Base-by-base conservation (phyloP, 2,113 vertebrate species). In the Hemicordylus capensis region DNA sequence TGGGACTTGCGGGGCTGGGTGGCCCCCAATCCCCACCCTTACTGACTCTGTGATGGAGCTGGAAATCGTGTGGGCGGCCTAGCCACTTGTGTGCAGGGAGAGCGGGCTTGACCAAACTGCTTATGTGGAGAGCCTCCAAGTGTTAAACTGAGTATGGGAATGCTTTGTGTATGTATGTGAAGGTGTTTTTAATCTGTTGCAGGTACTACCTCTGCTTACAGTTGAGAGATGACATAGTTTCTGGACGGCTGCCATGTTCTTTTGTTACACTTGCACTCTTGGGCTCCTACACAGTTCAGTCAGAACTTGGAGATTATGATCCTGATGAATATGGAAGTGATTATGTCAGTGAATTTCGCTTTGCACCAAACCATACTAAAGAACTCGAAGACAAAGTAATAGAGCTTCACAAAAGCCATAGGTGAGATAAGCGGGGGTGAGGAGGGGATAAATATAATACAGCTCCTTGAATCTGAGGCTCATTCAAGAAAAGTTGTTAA, bases 131-230 rank as follows among this genome's bases (percentile, higher is more conserved):
- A n/a, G n/a, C n/a, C n/a, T n/a, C n/a, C n/a, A n/a, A n/a, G n/a
- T n/a, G n/a, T n/a, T n/a, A n/a, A n/a, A n/a, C n/a, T n/a, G n/a
- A n/a, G n/a, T n/a, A n/a, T n/a, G n/a, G 12, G 11, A 51, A 12
- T 51, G 3, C 51, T 54, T 7, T 39, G 12, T 54, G 4, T 34
- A 20, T 61, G 12, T 64, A 9, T 76, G 8, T 54, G 34, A 26
- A 78, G n/a, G 17, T 12, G 10, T 31, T 92, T 44, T 42, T 39
- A 61, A 31, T 90, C 37, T 7, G 0, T 44, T 90, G 51, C 94
- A 99, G 99, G 95, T 99, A 99, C 96, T 99, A 98, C 96, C 96
- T 99, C 94, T 99, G 98, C 94, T 95, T 99, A 87, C 99, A 99
- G 92, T 93, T 99, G 88, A 95, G 98, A 69, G 98, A 99, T 56